phyloP scores from a whole-genome alignment of 2,888 invertebrate species.

The Hymenopus coronatus region DNA sequence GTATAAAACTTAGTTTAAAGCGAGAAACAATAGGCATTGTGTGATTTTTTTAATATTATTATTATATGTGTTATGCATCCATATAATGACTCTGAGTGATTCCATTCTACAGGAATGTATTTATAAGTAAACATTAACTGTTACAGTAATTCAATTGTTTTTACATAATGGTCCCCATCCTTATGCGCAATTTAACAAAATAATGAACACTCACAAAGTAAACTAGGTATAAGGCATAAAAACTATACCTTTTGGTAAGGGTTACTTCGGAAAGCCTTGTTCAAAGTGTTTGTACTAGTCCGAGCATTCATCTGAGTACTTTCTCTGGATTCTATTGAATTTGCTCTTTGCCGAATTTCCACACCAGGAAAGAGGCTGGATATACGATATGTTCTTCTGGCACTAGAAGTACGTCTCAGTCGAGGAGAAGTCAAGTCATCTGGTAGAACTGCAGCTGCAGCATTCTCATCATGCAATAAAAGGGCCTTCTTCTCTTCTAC shows the following conservation, averaged over 20 bases:
- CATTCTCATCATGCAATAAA: neutral
- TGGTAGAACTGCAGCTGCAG: neutral
- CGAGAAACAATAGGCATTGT: too few species aligned
- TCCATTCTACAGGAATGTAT: too few species aligned
- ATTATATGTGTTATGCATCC: too few species aligned
- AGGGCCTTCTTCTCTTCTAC: constrained; percentile 33
- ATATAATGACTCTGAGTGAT: too few species aligned
- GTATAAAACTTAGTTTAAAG: too few species aligned
- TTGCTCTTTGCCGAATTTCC: constrained; percentile 27
- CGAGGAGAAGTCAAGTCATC: neutral
- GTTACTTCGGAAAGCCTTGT: constrained; percentile 33
- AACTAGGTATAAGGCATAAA: neutral
- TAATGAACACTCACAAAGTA: neutral
- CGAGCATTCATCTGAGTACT: neutral
- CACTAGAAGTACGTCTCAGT: neutral
- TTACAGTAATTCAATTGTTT: too few species aligned
- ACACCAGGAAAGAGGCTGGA: constrained; percentile 32
- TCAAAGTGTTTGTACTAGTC: constrained; percentile 18
- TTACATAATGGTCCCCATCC: too few species aligned
- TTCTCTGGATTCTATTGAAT: neutral
- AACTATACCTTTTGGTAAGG: constrained; percentile 34
- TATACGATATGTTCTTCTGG: constrained; percentile 8
- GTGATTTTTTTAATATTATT: too few species aligned
- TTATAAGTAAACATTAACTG: too few species aligned
- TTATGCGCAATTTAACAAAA: too few species aligned